Evolutionary conservation across 2,113 vertebrate species (phyloP).

Genomic region (Scalopus aquaticus): DNA sequence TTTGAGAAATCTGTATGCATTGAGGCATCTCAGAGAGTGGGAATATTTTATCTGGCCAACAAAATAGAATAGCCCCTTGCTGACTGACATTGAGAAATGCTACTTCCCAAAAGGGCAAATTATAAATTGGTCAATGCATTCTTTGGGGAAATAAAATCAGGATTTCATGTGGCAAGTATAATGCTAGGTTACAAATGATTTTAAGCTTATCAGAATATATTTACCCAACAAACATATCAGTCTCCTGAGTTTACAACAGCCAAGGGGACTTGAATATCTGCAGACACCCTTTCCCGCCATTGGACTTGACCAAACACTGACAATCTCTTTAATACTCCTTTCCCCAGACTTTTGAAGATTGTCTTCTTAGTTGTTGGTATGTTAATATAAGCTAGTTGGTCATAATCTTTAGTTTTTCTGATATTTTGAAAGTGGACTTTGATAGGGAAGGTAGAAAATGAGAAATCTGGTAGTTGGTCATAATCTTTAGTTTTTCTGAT

Average conservation of each 20-base stretch:
- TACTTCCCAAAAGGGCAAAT: not conserved
- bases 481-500: not conserved
- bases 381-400: not conserved
- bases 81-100: not conserved
- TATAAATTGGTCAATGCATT: not conserved
- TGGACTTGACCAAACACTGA: not conserved
- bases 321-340: not conserved
- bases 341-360: not conserved
- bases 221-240: not conserved
- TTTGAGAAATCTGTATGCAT: not conserved
- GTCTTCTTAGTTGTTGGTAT: not conserved
- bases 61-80: not conserved
- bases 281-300: not conserved
- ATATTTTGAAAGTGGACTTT: not conserved
- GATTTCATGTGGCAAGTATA: not conserved
- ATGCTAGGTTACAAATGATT: not conserved
- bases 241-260: not conserved
- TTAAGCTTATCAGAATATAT: not conserved
- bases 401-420: not conserved
- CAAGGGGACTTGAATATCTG: not conserved
- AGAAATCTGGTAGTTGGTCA: not conserved
- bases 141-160: conserved; percentile 39
- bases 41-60: not conserved
- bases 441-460: not conserved
- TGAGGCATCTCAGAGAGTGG: not conserved